Conservation (phyloP, 2,797 vertebrate genomes). For the Pelodytes ibericus region DNA sequence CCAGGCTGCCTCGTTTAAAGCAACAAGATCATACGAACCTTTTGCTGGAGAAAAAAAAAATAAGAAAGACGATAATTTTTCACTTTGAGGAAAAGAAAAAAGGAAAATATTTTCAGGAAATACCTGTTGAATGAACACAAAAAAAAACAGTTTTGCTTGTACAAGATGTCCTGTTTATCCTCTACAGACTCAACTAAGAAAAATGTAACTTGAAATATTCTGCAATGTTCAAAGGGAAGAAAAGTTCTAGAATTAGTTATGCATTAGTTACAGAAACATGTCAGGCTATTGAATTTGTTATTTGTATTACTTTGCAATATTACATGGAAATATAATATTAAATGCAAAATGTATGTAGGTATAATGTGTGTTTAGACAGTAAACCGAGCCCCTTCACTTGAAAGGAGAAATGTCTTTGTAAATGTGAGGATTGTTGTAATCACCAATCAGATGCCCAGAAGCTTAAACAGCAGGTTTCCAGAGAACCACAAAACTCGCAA, state of each 20-base stretch:
- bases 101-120: conserved; percentile 79
- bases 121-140: conserved; percentile 75
- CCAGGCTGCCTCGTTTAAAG: conserved; percentile 78
- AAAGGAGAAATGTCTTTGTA: no score
- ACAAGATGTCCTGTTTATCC: conserved; percentile 58
- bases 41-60: conserved; percentile 73
- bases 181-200: conserved; percentile 65
- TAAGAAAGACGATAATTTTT: conserved; percentile 70
- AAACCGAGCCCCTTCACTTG: no score
- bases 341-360: no score
- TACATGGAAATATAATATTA: no score
- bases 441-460: no score
- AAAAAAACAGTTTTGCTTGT: conserved; percentile 65
- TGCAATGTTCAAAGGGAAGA: conserved; percentile 7
- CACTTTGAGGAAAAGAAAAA: conserved; percentile 67
- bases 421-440: no score
- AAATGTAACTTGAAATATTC: conserved; percentile 64
- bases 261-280: conserved; percentile 1
- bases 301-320: no score
- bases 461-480: no score
- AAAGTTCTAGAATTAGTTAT: neutral
- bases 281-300: conserved; percentile 56
- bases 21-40: conserved; percentile 77
- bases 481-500: no score
- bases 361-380: no score